phyloP scores from a whole-genome alignment of 2,888 invertebrate species.

The Tuberolachnus salignus region DNA sequence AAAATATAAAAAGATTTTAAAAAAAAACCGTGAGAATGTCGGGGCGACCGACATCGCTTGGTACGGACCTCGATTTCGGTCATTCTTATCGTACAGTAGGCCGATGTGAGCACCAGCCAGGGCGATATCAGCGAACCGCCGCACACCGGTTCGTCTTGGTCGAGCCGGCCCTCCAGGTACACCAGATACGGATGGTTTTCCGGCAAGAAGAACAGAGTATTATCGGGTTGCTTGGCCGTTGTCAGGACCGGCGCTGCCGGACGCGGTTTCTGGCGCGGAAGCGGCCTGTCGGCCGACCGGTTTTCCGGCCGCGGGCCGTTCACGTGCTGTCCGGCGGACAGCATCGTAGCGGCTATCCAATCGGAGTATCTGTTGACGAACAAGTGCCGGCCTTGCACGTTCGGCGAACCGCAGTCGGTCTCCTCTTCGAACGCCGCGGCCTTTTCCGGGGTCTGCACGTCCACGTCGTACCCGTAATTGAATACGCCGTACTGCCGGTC shows the following conservation, averaged over 20 bases:
- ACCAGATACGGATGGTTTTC: conserved; percentile 19
- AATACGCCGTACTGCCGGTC: neutral
- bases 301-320: no score
- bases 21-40: neutral
- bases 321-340: no score
- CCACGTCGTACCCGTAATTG: neutral
- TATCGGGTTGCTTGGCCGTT: no score
- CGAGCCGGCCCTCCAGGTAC: neutral
- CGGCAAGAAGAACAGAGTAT: neutral
- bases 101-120: conserved; percentile 16
- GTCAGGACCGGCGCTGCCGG: no score
- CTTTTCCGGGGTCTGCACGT: neutral
- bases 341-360: neutral
- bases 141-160: conserved; percentile 5
- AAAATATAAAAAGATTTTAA: neutral
- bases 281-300: neutral
- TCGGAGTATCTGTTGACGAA: neutral
- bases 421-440: neutral
- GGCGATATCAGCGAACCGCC: conserved; percentile 21
- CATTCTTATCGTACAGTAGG: conserved; percentile 29
- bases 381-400: neutral
- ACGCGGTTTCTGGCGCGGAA: no score
- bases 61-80: neutral
- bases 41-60: no score
- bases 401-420: neutral